phyloP scores from a whole-genome alignment of 37 sponge, comb jelly and placozoan genomes.

The Chondrilla cf. caribensis region DNA sequence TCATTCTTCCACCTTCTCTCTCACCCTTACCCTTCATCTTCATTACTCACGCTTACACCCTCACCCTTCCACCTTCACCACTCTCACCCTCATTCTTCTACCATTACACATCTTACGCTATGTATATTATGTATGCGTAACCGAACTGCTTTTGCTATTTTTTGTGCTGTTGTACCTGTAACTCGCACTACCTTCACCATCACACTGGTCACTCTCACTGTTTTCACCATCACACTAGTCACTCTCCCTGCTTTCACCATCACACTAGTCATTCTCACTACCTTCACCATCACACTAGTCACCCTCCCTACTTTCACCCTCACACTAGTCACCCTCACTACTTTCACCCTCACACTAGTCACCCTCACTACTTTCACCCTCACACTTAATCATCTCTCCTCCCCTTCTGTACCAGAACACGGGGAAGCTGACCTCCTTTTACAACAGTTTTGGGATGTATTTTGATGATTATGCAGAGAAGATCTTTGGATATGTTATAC shows the following conservation, averaged over 20 bases:
- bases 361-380: neutral
- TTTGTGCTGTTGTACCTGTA: too few species aligned
- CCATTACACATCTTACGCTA: neutral
- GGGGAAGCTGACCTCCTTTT: slow-evolving; percentile 6
- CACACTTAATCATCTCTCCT: neutral
- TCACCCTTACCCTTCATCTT: neutral
- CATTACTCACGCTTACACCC: neutral
- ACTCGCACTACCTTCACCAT: neutral
- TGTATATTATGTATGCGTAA: neutral
- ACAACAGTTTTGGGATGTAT: slow-evolving; percentile 22
- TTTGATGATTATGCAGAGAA: slow-evolving; percentile 25
- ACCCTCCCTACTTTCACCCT: neutral
- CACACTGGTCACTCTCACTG: neutral
- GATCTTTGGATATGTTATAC: slow-evolving; percentile 37
- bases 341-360: neutral
- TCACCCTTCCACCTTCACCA: neutral
- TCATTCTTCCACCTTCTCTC: neutral
- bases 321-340: neutral
- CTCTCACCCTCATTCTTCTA: neutral
- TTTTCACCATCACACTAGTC: neutral
- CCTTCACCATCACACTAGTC: neutral
- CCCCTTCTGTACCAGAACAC: neutral
- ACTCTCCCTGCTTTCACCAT: neutral
- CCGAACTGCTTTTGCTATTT: neutral
- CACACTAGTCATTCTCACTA: neutral